A percentile compares a stretch with the other conserved stretches of the same genome.
phyloP scores from a whole-genome alignment of 2,797 vertebrate species.

The Brachyrhaphis roseni region DNA sequence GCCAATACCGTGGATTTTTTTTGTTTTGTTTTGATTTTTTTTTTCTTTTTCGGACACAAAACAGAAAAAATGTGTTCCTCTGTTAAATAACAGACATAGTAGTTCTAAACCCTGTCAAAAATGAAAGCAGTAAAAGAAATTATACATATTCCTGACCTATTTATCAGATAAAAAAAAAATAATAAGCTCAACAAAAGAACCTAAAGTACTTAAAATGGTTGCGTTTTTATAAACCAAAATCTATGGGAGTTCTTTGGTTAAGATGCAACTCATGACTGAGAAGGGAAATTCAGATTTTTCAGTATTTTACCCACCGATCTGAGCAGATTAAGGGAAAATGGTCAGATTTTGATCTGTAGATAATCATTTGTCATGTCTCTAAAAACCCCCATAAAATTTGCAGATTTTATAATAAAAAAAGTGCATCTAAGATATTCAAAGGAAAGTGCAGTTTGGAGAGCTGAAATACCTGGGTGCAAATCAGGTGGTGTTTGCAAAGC shows the following conservation, averaged over 20 bases:
- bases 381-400: neutral
- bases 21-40: too few species aligned
- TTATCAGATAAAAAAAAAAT: neutral
- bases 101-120: neutral
- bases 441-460: too few species aligned
- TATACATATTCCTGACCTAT: neutral
- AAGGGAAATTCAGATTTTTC: neutral
- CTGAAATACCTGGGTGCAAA: too few species aligned
- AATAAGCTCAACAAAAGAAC: neutral
- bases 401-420: neutral
- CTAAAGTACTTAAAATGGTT: neutral
- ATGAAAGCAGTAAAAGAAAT: neutral
- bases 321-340: neutral
- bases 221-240: neutral
- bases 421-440: too few species aligned
- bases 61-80: neutral
- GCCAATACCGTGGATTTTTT: neutral
- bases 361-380: neutral
- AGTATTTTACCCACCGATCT: neutral
- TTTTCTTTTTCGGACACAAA: neutral
- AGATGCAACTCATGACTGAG: neutral
- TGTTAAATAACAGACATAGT: neutral
- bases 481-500: too few species aligned
- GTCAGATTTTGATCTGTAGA: neutral
- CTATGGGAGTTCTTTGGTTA: neutral